Conservation (phyloP, 1,140 invertebrate genomes). For the Paralvinella palmiformis region DNA sequence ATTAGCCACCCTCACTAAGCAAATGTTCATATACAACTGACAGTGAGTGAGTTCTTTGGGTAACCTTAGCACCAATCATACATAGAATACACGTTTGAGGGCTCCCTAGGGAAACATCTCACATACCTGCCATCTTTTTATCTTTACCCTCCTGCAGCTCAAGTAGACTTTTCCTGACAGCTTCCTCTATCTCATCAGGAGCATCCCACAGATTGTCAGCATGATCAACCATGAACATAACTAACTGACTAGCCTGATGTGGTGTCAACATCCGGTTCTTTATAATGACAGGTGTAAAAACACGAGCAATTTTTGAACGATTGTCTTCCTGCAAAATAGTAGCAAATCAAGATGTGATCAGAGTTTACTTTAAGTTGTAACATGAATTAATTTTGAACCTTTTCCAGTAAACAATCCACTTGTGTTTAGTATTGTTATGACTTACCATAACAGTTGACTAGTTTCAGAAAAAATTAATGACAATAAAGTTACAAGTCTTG, state of each 20-base stretch:
- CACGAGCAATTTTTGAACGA: constrained; percentile 25
- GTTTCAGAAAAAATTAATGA: too few relatives aligned
- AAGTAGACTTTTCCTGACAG: constrained; percentile 28
- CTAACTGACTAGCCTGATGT: constrained; percentile 32
- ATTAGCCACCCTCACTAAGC: not conserved
- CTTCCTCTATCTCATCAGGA: constrained; percentile 35
- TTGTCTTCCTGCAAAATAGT: constrained; percentile 32
- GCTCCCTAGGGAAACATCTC: too few relatives aligned
- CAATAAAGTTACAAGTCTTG: too few relatives aligned
- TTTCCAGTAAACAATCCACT: too few relatives aligned
- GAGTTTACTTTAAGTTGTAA: too few relatives aligned
- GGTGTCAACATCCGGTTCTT: constrained; percentile 34
- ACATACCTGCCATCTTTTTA: constrained; percentile 5
- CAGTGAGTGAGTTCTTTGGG: too few relatives aligned
- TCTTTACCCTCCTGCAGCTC: not conserved
- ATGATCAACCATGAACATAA: constrained; percentile 44
- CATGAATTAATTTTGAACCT: too few relatives aligned
- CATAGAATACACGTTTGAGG: too few relatives aligned
- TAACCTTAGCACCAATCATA: too few relatives aligned
- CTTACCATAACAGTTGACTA: too few relatives aligned
- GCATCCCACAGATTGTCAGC: constrained; percentile 34
- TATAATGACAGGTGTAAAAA: constrained; percentile 32
- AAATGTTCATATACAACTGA: not conserved
- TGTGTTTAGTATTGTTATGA: too few relatives aligned
- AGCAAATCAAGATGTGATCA: too few relatives aligned